Evolutionary conservation across 2,113 vertebrate species (phyloP), one percentile per base, ranked within the genome.

Genomic region (Alces alces): DNA sequence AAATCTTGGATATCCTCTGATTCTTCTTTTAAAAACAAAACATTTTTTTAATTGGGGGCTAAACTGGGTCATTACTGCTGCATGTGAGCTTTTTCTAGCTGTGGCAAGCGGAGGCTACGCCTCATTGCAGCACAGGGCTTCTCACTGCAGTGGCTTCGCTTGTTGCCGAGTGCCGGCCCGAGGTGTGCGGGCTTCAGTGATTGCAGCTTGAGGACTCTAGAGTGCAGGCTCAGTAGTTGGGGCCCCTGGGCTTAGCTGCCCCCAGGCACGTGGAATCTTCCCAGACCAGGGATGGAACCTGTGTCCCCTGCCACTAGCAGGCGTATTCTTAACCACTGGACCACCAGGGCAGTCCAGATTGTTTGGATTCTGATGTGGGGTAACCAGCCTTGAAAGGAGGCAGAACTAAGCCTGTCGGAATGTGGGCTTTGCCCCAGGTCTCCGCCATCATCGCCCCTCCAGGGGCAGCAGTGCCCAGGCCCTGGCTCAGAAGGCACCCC

Each of bases 341-440:
- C 70, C 70, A 27, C 21, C 12, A 23, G 70, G 70, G 39, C 36
- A 76, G 70, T 76, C 70, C 3, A 1, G 70, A 15, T 7, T 43
- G 36, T 15, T 13, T 39, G 70, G 70, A 7, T 27, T 27, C 13
- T 3, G 7, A 19, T 0, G 8, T 7, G 43, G 36, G 9, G 0
- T 14, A 9, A 21, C 58, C 0, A 9, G 30, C 0, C 17, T 33
- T 25, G 25, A 13, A 12, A 14, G 27, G 9, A 50, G 30, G 39
- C 9, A 36, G 47, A 2, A 0, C 7, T 0, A 2, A 6, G 33
- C 19, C 88, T 30, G 80, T 39, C 7, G 13, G 52, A 6, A 25
- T 1, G 27, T 0, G 50, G 61, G 52, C 43, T 54, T 2, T 5
- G 50, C 9, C 33, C 33, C 4, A 0, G 3, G 78, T 27, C 76